Conservation (phyloP, 1,140 invertebrate genomes). For the Drosophila ambigua region DNA sequence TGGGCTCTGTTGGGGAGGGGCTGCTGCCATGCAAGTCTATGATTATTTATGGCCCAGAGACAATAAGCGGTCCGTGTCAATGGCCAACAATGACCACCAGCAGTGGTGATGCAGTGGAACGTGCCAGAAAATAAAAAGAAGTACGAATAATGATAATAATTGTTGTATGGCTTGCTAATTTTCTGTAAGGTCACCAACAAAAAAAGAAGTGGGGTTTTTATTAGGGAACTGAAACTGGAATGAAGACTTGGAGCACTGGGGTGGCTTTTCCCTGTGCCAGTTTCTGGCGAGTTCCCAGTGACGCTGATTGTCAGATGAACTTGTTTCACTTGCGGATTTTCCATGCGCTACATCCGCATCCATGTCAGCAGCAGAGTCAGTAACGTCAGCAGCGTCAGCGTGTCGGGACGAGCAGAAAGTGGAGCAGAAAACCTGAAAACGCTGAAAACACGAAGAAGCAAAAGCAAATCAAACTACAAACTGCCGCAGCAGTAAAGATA, state of each 20-base stretch:
- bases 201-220: slow-evolving; percentile 17
- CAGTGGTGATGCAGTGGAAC: slow-evolving; percentile 44
- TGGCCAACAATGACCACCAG: slow-evolving; percentile 64
- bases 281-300: slow-evolving; percentile 44
- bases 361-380: slow-evolving; percentile 36
- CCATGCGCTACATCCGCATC: slow-evolving; percentile 67
- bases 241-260: neutral
- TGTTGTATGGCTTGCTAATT: slow-evolving; percentile 36
- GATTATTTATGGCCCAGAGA: slow-evolving; percentile 72
- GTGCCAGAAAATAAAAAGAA: slow-evolving; percentile 42
- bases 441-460: slow-evolving; percentile 24
- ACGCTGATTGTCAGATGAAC: slow-evolving; percentile 75
- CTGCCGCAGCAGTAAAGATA: too few relatives aligned
- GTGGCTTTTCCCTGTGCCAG: slow-evolving; percentile 48
- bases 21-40: slow-evolving; percentile 30
- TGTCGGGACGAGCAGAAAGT: slow-evolving; percentile 63
- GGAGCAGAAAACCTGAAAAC: slow-evolving; percentile 71
- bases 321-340: slow-evolving; percentile 73
- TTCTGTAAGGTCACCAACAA: slow-evolving; percentile 51
- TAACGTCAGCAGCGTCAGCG: slow-evolving; percentile 19
- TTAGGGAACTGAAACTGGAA: slow-evolving; percentile 12
- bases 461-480: slow-evolving; percentile 13
- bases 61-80: slow-evolving; percentile 71
- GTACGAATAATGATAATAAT: slow-evolving; percentile 36
- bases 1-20: slow-evolving; percentile 1